Evolutionary conservation across 2,113 vertebrate genomes (phyloP).

Genomic region (Amblyopsis rosae): DNA sequence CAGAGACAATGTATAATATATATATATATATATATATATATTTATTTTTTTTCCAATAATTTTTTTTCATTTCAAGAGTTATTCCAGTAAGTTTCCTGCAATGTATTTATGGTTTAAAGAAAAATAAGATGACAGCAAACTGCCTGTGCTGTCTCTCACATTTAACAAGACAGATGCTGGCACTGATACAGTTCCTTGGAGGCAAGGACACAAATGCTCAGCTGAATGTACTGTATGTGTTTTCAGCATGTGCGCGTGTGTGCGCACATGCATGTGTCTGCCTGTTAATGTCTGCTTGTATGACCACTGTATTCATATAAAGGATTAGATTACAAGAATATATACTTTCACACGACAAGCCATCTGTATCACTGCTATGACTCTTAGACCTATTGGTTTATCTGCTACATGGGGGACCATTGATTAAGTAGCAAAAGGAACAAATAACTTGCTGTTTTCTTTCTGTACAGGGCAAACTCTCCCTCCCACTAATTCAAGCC

Average conservation of each 20-base stretch:
- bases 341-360: conserved; percentile 45
- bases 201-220: conserved; percentile 51
- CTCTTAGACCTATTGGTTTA: conserved; percentile 58
- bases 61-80: conserved; percentile 60
- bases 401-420: conserved; percentile 60
- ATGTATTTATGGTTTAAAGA: conserved; percentile 65
- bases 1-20: conserved; percentile 66
- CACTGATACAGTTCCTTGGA: conserved; percentile 55
- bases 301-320: conserved; percentile 20
- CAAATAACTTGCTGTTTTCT: conserved; percentile 64
- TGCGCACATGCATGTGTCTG: conserved; percentile 2
- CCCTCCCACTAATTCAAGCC: conserved; percentile 17
- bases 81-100: conserved; percentile 66
- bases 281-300: conserved; percentile 12
- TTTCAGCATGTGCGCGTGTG: conserved; percentile 1
- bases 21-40: conserved; percentile 7
- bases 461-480: conserved; percentile 54
- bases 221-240: conserved; percentile 12
- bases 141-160: conserved; percentile 63
- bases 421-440: conserved; percentile 72
- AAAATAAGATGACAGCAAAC: conserved; percentile 65
- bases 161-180: conserved; percentile 66
- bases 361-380: conserved; percentile 49
- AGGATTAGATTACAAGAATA: not conserved
- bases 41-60: not conserved